These are phyloP conservation scores for Acanthornis magna DNA, from an alignment of 2,797 vertebrate species.

Conservation along the genomic window DNA sequence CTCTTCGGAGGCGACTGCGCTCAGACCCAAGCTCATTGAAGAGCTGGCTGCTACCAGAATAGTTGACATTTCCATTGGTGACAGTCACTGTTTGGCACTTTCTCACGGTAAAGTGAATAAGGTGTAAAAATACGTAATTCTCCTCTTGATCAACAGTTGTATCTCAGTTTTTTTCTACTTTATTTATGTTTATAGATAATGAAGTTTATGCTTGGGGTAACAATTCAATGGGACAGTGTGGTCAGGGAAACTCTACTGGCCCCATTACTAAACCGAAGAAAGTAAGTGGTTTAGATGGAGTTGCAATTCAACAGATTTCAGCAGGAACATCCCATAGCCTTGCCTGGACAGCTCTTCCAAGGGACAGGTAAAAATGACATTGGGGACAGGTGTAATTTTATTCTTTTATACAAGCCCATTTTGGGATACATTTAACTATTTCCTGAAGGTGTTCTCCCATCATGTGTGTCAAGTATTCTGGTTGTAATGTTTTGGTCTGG, in stretches of 20 bases:
- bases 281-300: conserved; percentile 84
- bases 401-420: neutral
- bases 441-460: neutral
- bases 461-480: neutral
- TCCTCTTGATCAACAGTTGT: neutral
- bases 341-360: conserved; percentile 85
- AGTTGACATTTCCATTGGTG: conserved; percentile 83
- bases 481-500: neutral
- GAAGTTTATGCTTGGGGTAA: conserved; percentile 88
- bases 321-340: conserved; percentile 84
- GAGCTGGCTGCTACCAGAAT: conserved; percentile 82
- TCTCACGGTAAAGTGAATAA: conserved; percentile 77
- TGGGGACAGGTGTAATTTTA: neutral
- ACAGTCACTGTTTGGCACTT: conserved; percentile 84
- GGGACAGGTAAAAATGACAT: conserved; percentile 75
- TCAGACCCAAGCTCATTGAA: conserved; percentile 82
- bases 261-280: conserved; percentile 88
- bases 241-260: conserved; percentile 85
- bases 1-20: conserved; percentile 82
- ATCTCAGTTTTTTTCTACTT: conserved; percentile 22
- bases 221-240: conserved; percentile 87
- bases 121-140: neutral
- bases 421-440: neutral
- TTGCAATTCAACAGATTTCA: conserved; percentile 84
- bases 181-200: conserved; percentile 75